Evolutionary conservation across 2,797 vertebrate species (phyloP), one percentile per base, ranked within the genome.

Genomic region (Champsocephalus esox): DNA sequence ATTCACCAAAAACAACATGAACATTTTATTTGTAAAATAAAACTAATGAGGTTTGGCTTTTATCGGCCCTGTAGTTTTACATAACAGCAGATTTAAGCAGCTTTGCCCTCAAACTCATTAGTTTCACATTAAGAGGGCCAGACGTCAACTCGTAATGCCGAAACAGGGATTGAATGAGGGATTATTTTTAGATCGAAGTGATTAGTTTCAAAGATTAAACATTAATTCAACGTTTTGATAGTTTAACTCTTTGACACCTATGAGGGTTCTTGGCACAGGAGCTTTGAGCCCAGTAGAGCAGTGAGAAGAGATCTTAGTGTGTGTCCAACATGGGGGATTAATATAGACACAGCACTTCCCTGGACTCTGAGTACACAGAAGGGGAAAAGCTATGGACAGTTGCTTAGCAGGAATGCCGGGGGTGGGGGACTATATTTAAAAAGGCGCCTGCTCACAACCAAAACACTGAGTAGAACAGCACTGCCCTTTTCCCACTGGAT

Each of bases 341-440:
- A 92, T 92, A 92, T 91, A 93, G 91, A 90, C 80, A 62, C 87
- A 77, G 68, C 73, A 74, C 80, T 76, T 88, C 85, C 82, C 81
- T 84, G 82, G 69, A 77, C 86, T 80, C 80, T 54, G 80, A 86
- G 82, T 84, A 87, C 86, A 91, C 89, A 90, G 75, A 88, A 67
- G 16, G 75, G 79, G 85, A 64, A 80, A 52, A 71, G 90, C 88
- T 88, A 85, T 89, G 88, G 88, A 92, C 88, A 92, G 88, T 92
- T 87, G 91, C 92, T 92, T 86, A 83, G 85, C 87, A 92, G 92
- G 93, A 95, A 94, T 93, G 91, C 83, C 55, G 74, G 77, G 88
- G 87, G 80, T 80, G 85, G 81, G 73, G 79, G 83, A 85, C 93
- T 93, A 93, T 94, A 92, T 94, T 92, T 93, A 92, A 92, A 93